Percentiles rank a stretch among this genome's conserved stretches.
Conservation (phyloP, 2,113 vertebrate genomes). For the Corvus hawaiiensis region DNA sequence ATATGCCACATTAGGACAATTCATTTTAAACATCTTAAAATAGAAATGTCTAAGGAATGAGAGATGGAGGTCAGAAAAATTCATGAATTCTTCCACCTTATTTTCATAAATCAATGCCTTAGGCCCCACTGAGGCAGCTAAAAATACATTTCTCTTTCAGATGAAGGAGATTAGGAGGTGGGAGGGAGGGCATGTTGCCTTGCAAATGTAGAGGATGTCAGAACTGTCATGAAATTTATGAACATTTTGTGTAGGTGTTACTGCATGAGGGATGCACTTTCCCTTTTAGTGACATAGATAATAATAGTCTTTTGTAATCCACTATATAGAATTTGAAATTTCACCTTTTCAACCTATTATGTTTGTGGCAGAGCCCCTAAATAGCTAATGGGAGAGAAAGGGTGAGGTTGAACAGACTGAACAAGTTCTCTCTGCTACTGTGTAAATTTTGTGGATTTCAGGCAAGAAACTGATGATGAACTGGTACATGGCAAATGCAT, state of each 20-base stretch:
- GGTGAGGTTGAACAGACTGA: not conserved
- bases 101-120: slow-evolving; percentile 78
- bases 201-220: slow-evolving; percentile 34
- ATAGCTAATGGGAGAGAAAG: not conserved
- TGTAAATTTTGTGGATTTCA: not conserved
- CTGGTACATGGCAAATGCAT: not conserved
- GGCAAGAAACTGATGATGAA: not conserved
- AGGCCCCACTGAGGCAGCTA: slow-evolving; percentile 66
- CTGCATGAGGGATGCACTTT: not conserved
- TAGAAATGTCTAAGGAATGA: slow-evolving; percentile 73
- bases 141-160: slow-evolving; percentile 78
- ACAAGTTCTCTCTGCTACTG: not conserved
- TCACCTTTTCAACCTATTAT: slow-evolving; percentile 10
- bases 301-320: slow-evolving; percentile 32
- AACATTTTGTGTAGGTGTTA: not conserved
- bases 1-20: slow-evolving; percentile 70
- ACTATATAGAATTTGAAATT: not conserved
- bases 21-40: slow-evolving; percentile 74
- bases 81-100: slow-evolving; percentile 74
- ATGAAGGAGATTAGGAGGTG: slow-evolving; percentile 73
- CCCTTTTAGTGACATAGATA: slow-evolving; percentile 24
- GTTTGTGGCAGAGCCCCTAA: not conserved
- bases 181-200: slow-evolving; percentile 59
- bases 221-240: slow-evolving; percentile 37
- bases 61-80: slow-evolving; percentile 74